These are phyloP conservation scores for Itoplectis maculator DNA, from an alignment of 2,888 invertebrate species.

Conservation along the genomic window DNA sequence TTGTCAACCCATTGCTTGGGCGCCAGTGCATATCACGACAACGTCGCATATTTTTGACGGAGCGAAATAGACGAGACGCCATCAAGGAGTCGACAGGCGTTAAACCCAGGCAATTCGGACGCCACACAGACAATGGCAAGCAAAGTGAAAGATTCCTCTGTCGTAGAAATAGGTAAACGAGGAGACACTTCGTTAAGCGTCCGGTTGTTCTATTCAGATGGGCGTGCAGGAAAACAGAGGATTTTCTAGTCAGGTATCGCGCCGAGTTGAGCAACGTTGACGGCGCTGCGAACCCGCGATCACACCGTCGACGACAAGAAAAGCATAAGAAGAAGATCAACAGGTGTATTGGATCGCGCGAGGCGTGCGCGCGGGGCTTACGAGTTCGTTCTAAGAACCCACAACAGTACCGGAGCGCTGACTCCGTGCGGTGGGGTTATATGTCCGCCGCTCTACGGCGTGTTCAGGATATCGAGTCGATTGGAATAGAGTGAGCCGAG, in stretches of 20 bases:
- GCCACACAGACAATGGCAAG: not conserved
- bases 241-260: conserved; percentile 66
- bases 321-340: conserved; percentile 60
- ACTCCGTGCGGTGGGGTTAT: conserved; percentile 55
- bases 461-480: conserved; percentile 65
- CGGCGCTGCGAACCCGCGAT: conserved; percentile 49
- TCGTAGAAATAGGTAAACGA: conserved; percentile 20
- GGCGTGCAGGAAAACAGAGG: conserved; percentile 1
- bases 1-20: not conserved
- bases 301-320: conserved; percentile 45
- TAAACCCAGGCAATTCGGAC: not conserved
- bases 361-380: conserved; percentile 60
- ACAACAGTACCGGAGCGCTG: conserved; percentile 57
- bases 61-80: not conserved
- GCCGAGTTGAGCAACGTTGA: conserved; percentile 52
- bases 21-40: not conserved
- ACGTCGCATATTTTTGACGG: not conserved
- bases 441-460: conserved; percentile 22
- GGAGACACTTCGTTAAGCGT: conserved; percentile 9
- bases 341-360: conserved; percentile 66
- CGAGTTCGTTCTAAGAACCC: conserved; percentile 64
- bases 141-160: not conserved
- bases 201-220: conserved; percentile 4
- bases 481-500: conserved; percentile 44
- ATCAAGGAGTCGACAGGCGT: not conserved